Evolutionary conservation across 1,140 invertebrate genomes (phyloP).

Genomic region (Chironomus striatipennis): DNA sequence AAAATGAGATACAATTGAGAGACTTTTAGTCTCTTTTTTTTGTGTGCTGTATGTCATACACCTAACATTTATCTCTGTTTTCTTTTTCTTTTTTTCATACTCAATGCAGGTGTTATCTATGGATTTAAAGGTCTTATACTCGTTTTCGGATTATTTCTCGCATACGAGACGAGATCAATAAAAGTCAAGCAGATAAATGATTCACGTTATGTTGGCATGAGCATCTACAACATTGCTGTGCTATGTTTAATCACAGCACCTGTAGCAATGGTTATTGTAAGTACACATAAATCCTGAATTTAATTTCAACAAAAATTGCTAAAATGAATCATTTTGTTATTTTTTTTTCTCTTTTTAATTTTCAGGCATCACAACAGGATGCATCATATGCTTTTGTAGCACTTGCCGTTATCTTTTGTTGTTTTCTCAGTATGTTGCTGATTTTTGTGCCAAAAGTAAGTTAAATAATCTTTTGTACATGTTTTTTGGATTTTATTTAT

Average conservation of each 20-base stretch:
- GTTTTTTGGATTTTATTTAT: too few relatives aligned
- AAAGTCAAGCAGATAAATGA: slow-evolving; percentile 93
- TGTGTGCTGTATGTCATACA: too few relatives aligned
- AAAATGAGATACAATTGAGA: too few relatives aligned
- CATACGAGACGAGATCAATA: slow-evolving; percentile 94
- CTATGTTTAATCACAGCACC: slow-evolving; percentile 95
- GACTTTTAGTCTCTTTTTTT: too few relatives aligned
- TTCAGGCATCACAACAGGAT: slow-evolving; percentile 80
- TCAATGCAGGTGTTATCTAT: slow-evolving; percentile 83
- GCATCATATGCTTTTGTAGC: slow-evolving; percentile 95
- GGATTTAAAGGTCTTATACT: slow-evolving; percentile 94
- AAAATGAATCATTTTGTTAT: background rate
- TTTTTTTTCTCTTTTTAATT: background rate
- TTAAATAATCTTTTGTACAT: slow-evolving; percentile 21
- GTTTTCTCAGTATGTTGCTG: slow-evolving; percentile 93
- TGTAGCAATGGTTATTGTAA: slow-evolving; percentile 71
- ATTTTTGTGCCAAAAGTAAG: slow-evolving; percentile 92
- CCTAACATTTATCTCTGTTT: background rate
- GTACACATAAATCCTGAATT: background rate
- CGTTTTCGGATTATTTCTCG: slow-evolving; percentile 92
- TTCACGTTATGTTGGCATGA: slow-evolving; percentile 96
- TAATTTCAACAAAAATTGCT: too few relatives aligned
- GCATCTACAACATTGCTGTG: slow-evolving; percentile 98
- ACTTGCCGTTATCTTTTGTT: slow-evolving; percentile 91
- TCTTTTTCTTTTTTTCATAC: slow-evolving; percentile 33